Evolutionary conservation across 2,888 invertebrate species (phyloP).

Genomic region (Lasioglossum vierecki): DNA sequence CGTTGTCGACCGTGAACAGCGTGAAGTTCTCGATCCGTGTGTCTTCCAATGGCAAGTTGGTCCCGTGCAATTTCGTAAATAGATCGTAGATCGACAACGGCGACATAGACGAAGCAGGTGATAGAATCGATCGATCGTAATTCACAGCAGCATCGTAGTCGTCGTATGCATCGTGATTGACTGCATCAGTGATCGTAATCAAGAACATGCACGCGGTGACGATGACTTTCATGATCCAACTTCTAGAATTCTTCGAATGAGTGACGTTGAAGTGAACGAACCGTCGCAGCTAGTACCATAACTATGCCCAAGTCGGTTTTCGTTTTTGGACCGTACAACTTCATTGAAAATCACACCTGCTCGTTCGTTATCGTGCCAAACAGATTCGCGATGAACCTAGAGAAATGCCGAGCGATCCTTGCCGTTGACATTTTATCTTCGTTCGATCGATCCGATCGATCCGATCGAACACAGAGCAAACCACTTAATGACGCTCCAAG

Average conservation of each 20-base stretch:
- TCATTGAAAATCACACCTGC: neutral
- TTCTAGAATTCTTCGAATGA: slow-evolving; percentile 10
- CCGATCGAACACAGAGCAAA: neutral
- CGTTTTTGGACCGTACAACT: neutral
- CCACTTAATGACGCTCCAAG: neutral
- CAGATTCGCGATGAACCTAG: neutral
- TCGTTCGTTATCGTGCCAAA: slow-evolving; percentile 8
- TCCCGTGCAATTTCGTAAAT: neutral
- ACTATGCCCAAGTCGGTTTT: neutral
- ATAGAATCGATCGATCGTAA: slow-evolving; percentile 17
- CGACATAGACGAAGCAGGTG: slow-evolving; percentile 14
- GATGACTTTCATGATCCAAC: slow-evolving; percentile 41
- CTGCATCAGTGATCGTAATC: slow-evolving; percentile 24
- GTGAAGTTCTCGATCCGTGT: neutral
- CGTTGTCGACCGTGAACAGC: neutral
- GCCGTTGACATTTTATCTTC: slow-evolving; percentile 9
- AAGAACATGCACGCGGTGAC: slow-evolving; percentile 20
- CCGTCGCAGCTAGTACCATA: slow-evolving; percentile 20
- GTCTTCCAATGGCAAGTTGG: neutral
- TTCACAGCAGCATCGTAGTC: slow-evolving; percentile 26
- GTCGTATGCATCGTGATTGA: slow-evolving; percentile 14
- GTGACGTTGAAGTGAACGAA: neutral
- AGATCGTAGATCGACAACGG: slow-evolving; percentile 8
- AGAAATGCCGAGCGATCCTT: neutral
- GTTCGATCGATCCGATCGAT: neutral